Evolutionary conservation across 2,113 vertebrate species (phyloP), one percentile per base, ranked within the genome.

Genomic region (Lutjanus erythropterus): DNA sequence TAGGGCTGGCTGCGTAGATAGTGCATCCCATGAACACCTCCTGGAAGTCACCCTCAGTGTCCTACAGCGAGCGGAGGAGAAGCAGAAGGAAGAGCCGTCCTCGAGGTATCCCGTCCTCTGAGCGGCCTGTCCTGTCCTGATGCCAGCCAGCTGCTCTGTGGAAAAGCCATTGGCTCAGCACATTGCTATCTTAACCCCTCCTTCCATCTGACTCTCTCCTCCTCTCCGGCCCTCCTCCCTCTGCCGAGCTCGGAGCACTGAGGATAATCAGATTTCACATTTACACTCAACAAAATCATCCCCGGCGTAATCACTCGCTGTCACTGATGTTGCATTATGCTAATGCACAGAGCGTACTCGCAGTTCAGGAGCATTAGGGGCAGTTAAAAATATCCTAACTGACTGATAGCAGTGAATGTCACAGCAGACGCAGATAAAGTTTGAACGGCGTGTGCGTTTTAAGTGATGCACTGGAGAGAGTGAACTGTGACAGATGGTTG

Each of bases 211-310:
- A 66, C 53, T 76, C 80, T 61, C 67, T 71, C 81, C 84, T 79
- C 70, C 78, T 65, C 70, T 75, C 49, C 8, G 6, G 23, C 58
- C 85, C 73, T 56, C 86, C 64, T 60, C 75, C 76, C 82, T 65
- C 86, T 52, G 73, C 75, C 39, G 29, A 68, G 62, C 83, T 62
- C 66, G 84, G 84, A 83, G 84, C 80, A 75, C 42, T 29, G 68
- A 82, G 83, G 84, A 92, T 96, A 93, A 94, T 94, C 94, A 94
- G 91, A 94, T 95, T 94, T 93, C 88, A 93, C 87, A 92, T 94
- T 92, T 86, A 93, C 85, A 87, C 91, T 91, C 83, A 52, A 89
- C 90, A 93, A 92, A 95, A 94, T 91, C 93, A 91, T 93, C 93
- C 85, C 76, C 37, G 2, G 74, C 78, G 50, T 93, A 93, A 94